Base-by-base conservation (phyloP, 2,888 invertebrate genomes). In the Mactromeris polynyma region DNA sequence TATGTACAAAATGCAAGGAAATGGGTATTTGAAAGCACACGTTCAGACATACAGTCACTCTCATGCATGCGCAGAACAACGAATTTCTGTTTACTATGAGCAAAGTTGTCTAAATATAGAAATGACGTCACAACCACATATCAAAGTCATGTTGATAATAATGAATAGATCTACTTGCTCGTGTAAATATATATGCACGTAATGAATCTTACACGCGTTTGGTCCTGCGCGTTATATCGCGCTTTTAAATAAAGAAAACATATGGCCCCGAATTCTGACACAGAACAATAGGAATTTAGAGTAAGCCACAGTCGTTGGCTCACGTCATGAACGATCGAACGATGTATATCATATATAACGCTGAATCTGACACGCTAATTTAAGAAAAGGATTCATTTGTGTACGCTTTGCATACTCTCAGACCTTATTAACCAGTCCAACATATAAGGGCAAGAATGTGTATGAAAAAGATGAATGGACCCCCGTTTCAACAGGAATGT, bases 1-100 rank as follows among this genome's bases (percentile, higher is more conserved):
- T 73, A 73, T 73, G 33, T 73, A 73, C 73, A 73, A 73, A 36
- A 73, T 73, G 36, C 36, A 33, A 64, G 26, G 58, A 26, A 73
- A 73, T 73, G 73, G 19, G 36, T 14, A 31, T 73, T 73, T 36
- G 17, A 73, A 58, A 73, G 33, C 73, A 17, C 36, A 73, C 73
- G 36, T 33, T 33, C 73, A 73, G 73, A 17, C 73, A 36, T 73
- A 73, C 73, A 9, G 14, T 33, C 73, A 73, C 73, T 73, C 17
- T 19, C 36, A 33, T 17, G 33, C 73, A 73, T 73, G 36, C 73
- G 36, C 33, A 73, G 73, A 36, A 26, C 17, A 26, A 58, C 58
- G 58, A n/a, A 73, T 33, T 36, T 73, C 33, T 36, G 73, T 17
- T 36, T 17, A 73, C 58, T 64, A 73, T 73, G 73, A 73, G 73